Evolutionary conservation across 1,140 invertebrate species (phyloP), one percentile per base, ranked within the genome.

Genomic region (Lerema accius): DNA sequence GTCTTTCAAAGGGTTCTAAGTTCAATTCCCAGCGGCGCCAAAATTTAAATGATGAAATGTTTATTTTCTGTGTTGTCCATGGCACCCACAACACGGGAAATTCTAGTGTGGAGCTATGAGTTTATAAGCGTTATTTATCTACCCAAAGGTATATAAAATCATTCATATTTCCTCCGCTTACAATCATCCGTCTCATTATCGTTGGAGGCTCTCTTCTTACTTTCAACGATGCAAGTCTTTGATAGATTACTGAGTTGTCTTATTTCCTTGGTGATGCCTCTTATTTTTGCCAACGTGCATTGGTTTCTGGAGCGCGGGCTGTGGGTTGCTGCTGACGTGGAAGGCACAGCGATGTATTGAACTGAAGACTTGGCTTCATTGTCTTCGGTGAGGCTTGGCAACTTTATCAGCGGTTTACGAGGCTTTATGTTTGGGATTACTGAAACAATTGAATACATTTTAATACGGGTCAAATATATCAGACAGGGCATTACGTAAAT

Each of bases 401-500:
- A 48, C 11, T 82, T 86, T 37, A 89, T 86, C 2, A 75, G 46
- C 0, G 86, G 76, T 37, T 87, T 84, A 0, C 86, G 67, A 0
- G 86, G 86, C 39, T 87, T 87, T 13, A 89, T 89, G 68, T 89
- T 89, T 16, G 84, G 82, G 23, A 82, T 45, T 19, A 78, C 84
- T 89, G 78, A n/a, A 76, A 78, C 14, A n/a, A n/a, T n/a, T n/a
- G n/a, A n/a, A n/a, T n/a, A n/a, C n/a, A n/a, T n/a, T n/a, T n/a
- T n/a, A n/a, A n/a, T n/a, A n/a, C n/a, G n/a, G n/a, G n/a, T n/a
- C n/a, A n/a, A n/a, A n/a, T n/a, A n/a, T n/a, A n/a, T n/a, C n/a
- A n/a, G n/a, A n/a, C n/a, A n/a, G n/a, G n/a, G n/a, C n/a, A n/a
- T n/a, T n/a, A n/a, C n/a, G n/a, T n/a, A n/a, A n/a, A n/a, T n/a